Evolutionary conservation across 1,140 invertebrate species (phyloP).

Genomic region (Euglossa dilemma): DNA sequence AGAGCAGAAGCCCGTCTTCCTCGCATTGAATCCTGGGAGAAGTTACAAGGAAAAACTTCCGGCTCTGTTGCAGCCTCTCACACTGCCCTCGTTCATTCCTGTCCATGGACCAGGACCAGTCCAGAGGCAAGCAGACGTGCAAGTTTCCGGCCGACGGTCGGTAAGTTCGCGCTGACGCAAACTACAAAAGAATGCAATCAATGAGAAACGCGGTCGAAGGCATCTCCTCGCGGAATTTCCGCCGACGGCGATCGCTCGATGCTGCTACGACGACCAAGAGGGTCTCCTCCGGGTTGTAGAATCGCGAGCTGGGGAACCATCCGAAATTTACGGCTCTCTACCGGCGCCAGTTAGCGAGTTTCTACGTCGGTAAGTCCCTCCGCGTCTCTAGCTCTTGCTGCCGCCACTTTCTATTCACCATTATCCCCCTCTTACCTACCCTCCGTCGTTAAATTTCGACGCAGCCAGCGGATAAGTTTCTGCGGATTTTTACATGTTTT

Average conservation of each 20-base stretch:
- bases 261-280: no score
- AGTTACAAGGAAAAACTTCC: conserved; percentile 60
- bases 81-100: neutral
- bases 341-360: conserved; percentile 42
- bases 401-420: neutral
- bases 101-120: neutral
- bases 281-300: neutral
- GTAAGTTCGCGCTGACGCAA: conserved; percentile 56
- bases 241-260: conserved; percentile 14
- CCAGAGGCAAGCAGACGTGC: neutral
- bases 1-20: conserved; percentile 14
- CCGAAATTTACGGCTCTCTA: conserved; percentile 47
- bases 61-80: neutral
- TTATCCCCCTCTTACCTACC: conserved; percentile 10
- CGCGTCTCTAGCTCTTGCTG: neutral
- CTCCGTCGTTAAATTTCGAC: conserved; percentile 31
- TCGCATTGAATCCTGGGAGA: conserved; percentile 16
- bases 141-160: conserved; percentile 56
- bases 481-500: neutral
- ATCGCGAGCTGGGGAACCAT: neutral
- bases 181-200: conserved; percentile 63
- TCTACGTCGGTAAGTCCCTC: conserved; percentile 34
- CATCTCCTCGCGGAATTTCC: conserved; percentile 56
- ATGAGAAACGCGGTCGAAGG: conserved; percentile 54
- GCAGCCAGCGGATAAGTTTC: neutral